Conservation (phyloP, 2,113 vertebrate species). For the Lophotis ruficrista region DNA sequence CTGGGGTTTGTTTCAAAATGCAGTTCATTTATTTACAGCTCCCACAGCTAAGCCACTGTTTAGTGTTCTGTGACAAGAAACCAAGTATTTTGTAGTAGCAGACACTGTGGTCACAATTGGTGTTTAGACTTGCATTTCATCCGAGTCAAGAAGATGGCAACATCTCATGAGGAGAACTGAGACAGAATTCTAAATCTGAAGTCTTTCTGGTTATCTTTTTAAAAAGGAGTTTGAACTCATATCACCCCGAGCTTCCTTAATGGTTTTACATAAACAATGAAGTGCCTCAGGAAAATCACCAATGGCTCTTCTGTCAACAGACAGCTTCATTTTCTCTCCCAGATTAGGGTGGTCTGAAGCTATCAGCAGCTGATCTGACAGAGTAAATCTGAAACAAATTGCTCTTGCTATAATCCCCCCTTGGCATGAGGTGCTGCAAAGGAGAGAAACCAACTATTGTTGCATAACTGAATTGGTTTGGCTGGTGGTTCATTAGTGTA, state of each 20-base stretch:
- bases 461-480: slow-evolving; percentile 22
- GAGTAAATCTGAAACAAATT: slow-evolving; percentile 84
- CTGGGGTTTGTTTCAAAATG: slow-evolving; percentile 7
- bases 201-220: not conserved
- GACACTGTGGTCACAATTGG: not conserved
- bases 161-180: not conserved
- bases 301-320: slow-evolving; percentile 64
- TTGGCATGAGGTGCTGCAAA: slow-evolving; percentile 46
- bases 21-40: slow-evolving; percentile 40
- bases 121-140: slow-evolving; percentile 12
- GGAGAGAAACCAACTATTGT: slow-evolving; percentile 48
- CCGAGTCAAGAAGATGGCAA: not conserved
- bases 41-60: slow-evolving; percentile 30
- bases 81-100: not conserved
- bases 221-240: not conserved
- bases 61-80: slow-evolving; percentile 11
- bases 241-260: not conserved
- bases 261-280: slow-evolving; percentile 53
- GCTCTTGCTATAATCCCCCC: slow-evolving; percentile 68
- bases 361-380: slow-evolving; percentile 72
- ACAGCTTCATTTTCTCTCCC: slow-evolving; percentile 63
- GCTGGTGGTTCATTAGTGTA: not conserved
- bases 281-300: slow-evolving; percentile 64
- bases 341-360: slow-evolving; percentile 76
- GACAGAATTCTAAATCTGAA: not conserved